phyloP scores from a whole-genome alignment of 2,113 vertebrate species.

The Pseudois nayaur region DNA sequence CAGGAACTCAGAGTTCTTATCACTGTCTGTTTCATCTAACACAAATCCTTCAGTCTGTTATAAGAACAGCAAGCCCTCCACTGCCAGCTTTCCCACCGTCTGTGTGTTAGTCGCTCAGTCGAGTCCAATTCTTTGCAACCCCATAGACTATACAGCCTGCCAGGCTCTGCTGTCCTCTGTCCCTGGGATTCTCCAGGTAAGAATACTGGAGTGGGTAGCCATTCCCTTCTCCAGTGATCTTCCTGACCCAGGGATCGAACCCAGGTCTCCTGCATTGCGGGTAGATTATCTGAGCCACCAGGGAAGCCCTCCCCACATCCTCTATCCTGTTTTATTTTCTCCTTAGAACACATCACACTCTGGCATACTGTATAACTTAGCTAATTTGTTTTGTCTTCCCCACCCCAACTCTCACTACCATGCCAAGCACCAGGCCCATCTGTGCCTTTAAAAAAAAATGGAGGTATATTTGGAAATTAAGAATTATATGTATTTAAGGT shows the following conservation, averaged over 20 bases:
- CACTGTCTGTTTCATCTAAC: neutral
- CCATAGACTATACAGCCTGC: neutral
- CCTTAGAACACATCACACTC: neutral
- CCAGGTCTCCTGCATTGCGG: accelerated
- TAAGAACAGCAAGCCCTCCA: neutral
- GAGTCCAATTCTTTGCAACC: neutral
- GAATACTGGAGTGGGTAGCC: neutral
- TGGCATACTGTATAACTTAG: neutral
- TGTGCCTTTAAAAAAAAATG: neutral
- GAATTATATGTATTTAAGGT: neutral
- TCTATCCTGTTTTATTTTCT: neutral
- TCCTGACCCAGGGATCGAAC: neutral
- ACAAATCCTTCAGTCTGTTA: neutral
- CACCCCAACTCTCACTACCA: neutral
- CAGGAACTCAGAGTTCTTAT: neutral
- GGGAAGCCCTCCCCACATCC: neutral
- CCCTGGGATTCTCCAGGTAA: neutral
- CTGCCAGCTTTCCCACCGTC: neutral
- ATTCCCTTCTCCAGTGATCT: neutral
- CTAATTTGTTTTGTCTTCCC: neutral
- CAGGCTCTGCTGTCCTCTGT: neutral
- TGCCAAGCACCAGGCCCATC: neutral
- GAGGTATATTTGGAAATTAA: neutral
- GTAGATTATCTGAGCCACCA: neutral
- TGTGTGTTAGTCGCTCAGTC: neutral